A percentile compares a stretch with the other conserved stretches of the same genome.
Conservation (phyloP, 2,113 vertebrate species). For the Chlamydotis undulata region DNA sequence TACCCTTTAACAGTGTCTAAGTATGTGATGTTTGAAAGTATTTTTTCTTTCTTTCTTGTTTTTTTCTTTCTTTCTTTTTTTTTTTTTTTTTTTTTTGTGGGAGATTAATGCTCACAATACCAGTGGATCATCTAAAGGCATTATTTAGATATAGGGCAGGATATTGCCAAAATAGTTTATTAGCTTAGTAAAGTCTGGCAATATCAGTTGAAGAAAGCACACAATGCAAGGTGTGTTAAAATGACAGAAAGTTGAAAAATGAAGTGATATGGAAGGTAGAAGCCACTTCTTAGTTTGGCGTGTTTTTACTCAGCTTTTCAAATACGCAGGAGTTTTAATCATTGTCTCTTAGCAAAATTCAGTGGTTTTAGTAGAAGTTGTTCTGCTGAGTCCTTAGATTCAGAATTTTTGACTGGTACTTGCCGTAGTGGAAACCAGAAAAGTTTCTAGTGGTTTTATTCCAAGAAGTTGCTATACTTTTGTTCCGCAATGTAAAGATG, state of each 20-base stretch:
- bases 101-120: background rate
- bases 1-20: background rate
- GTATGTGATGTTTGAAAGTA: background rate
- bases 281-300: background rate
- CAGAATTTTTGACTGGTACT: background rate
- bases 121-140: background rate
- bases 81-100: background rate
- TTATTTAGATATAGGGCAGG: background rate
- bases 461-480: background rate
- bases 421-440: background rate
- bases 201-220: background rate
- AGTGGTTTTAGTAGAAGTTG: accelerated
- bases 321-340: accelerated
- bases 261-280: background rate
- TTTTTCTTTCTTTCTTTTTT: background rate
- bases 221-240: background rate
- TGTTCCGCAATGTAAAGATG: background rate
- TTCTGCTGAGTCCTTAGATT: background rate
- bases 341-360: background rate
- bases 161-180: background rate
- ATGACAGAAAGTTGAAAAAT: background rate
- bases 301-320: background rate
- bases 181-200: background rate
- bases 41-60: background rate
- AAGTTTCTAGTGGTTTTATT: background rate